Conservation (phyloP, 1,140 invertebrate genomes). For the Saccostrea glomerata region DNA sequence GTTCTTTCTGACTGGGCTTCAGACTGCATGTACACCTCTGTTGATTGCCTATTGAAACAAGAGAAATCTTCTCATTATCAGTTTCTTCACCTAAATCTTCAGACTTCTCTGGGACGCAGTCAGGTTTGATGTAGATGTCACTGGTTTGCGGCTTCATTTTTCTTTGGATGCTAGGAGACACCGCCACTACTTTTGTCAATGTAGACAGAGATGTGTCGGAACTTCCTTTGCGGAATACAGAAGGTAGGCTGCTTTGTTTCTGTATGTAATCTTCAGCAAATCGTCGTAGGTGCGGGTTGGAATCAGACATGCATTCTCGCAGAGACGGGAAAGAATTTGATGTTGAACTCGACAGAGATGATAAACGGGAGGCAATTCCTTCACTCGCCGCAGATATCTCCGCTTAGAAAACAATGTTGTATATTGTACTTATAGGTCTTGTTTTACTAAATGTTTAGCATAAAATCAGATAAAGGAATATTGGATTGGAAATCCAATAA, state of each 20-base stretch:
- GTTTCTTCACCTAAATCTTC: not conserved
- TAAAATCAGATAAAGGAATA: too few species aligned
- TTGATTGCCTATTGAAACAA: not conserved
- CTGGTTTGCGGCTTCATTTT: not conserved
- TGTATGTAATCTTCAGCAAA: not conserved
- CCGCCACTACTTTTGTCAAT: not conserved
- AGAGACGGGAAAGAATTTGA: not conserved
- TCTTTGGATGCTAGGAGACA: not conserved
- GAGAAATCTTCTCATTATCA: not conserved
- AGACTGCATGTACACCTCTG: not conserved
- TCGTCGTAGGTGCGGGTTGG: not conserved
- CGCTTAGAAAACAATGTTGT: not conserved
- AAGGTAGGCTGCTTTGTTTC: not conserved
- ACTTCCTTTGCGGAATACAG: not conserved
- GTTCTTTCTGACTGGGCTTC: not conserved
- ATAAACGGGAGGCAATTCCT: not conserved
- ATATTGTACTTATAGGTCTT: not conserved
- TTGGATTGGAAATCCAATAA: too few species aligned
- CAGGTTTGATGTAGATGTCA: not conserved
- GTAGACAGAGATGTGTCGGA: not conserved
- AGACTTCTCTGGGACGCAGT: not conserved
- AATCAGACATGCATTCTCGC: not conserved
- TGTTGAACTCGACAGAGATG: not conserved
- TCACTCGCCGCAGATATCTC: not conserved
- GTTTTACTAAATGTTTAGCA: too few species aligned